These are phyloP conservation scores for Falco cherrug DNA, from an alignment of 2,797 vertebrate genomes.

Conservation along the genomic window DNA sequence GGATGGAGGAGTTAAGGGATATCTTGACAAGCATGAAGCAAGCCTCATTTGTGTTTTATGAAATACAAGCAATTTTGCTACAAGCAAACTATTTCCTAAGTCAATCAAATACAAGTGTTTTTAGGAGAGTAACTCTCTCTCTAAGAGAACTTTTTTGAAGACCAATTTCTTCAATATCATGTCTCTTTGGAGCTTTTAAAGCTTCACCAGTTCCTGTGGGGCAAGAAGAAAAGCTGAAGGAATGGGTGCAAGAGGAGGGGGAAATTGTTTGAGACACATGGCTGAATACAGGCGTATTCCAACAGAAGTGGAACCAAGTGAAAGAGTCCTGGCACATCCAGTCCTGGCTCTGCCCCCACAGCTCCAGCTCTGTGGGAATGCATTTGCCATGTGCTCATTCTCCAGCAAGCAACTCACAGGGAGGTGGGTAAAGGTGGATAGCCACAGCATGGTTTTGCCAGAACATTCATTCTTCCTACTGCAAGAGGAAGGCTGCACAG, in stretches of 20 bases:
- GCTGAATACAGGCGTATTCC: conserved; percentile 28
- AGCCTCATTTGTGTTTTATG: neutral
- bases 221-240: conserved; percentile 66
- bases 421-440: neutral
- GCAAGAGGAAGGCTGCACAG: neutral
- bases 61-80: neutral
- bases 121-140: neutral
- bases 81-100: neutral
- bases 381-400: neutral
- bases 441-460: neutral
- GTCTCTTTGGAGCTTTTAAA: conserved; percentile 72
- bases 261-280: conserved; percentile 48
- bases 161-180: conserved; percentile 33
- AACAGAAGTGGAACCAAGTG: conserved; percentile 8
- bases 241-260: conserved; percentile 49
- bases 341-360: conserved; percentile 21
- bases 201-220: conserved; percentile 72
- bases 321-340: conserved; percentile 15
- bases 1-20: neutral
- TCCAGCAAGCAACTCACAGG: neutral
- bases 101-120: neutral
- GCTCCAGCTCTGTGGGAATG: neutral
- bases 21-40: neutral
- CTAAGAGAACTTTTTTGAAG: neutral
- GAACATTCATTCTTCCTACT: too few relatives aligned